Conservation (phyloP, 92 coral and sea anemone species). For the Paramuricea clavata region DNA sequence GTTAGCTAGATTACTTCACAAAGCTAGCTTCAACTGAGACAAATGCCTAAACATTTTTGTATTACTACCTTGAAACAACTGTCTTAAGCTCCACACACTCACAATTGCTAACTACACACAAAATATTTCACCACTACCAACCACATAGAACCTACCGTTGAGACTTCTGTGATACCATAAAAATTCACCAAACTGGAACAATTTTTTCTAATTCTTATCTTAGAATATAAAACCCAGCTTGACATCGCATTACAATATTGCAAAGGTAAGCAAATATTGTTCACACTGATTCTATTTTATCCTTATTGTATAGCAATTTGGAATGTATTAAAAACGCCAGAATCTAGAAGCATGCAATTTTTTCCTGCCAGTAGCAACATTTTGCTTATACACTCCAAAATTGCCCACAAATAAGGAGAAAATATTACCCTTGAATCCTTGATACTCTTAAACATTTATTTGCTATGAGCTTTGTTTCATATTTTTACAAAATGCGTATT, state of each 20-base stretch:
- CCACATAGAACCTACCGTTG: not conserved
- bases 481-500: not conserved
- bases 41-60: not conserved
- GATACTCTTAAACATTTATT: not conserved
- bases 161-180: not conserved
- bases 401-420: not conserved
- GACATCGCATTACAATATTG: not conserved
- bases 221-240: slow-evolving; percentile 10
- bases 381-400: not conserved
- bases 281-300: not conserved
- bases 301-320: not conserved
- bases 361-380: not conserved
- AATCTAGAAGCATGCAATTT: not conserved
- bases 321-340: not conserved
- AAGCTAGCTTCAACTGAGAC: no score
- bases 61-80: no score
- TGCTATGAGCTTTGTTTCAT: not conserved
- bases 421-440: not conserved
- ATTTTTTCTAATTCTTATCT: not conserved
- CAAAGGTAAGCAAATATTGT: not conserved
- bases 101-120: not conserved
- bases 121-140: not conserved
- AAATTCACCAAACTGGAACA: not conserved
- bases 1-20: no score
- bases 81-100: not conserved